A percentile compares a stretch with the other conserved stretches of the same genome.
phyloP scores from a whole-genome alignment of 2,888 invertebrate species.

The Opisthograptis luteolata region DNA sequence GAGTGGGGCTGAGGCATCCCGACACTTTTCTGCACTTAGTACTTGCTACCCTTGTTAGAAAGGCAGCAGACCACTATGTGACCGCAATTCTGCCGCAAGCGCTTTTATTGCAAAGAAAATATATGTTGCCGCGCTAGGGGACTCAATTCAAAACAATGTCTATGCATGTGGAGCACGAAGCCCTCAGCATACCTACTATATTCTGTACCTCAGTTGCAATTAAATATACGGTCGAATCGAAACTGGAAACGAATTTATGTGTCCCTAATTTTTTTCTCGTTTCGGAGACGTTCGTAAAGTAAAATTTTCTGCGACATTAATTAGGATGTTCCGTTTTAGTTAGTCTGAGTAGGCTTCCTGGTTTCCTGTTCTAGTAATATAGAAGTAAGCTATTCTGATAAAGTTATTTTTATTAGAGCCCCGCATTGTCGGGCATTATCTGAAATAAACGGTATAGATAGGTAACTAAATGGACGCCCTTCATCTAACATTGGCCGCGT shows the following conservation, averaged over 20 bases:
- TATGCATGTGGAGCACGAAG: constrained; percentile 30
- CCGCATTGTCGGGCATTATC: constrained; percentile 6
- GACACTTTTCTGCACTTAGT: constrained; percentile 71
- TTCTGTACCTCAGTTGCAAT: constrained; percentile 63
- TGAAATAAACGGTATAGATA: constrained; percentile 10
- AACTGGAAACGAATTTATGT: constrained; percentile 58
- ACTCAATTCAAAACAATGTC: constrained; percentile 16
- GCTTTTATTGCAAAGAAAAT: constrained; percentile 65
- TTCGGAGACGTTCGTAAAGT: constrained; percentile 38
- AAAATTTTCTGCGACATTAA: constrained; percentile 36
- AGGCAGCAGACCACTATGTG: constrained; percentile 53
- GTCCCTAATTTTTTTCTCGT: constrained; percentile 43
- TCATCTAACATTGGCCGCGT: constrained; percentile 23
- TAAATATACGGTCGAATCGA: constrained; percentile 51
- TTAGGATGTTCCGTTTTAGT: constrained; percentile 25
- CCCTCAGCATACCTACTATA: no score
- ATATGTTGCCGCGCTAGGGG: constrained; percentile 33
- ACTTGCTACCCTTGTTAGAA: constrained; percentile 44
- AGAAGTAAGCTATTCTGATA: no score
- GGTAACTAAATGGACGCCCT: constrained; percentile 21
- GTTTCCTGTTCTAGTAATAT: no score
- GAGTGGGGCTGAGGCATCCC: constrained; percentile 42
- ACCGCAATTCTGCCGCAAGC: constrained; percentile 66
- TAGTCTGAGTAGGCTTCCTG: no score
- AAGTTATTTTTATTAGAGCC: neutral